Conservation (phyloP, 2,113 vertebrate genomes). For the Uropsilus gracilis region DNA sequence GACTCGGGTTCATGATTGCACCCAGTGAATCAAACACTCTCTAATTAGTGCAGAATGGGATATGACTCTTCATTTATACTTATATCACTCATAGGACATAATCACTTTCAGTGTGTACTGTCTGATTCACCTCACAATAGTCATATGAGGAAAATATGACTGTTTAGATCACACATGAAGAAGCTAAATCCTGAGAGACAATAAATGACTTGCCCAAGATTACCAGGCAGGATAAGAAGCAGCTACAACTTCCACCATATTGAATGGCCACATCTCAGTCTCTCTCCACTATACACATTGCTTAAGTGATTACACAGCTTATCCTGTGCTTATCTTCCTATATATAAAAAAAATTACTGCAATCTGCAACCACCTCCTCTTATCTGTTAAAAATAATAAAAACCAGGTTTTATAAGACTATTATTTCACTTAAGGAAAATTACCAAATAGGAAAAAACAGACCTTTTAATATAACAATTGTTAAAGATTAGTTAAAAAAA, state of each 20-base stretch:
- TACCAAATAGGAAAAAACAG: conserved; percentile 41
- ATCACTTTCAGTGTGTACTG: no score
- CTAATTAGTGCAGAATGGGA: background rate
- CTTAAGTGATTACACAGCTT: background rate
- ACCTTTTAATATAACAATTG: conserved; percentile 23
- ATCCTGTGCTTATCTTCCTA: background rate
- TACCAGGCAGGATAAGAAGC: background rate
- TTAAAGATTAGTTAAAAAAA: conserved; percentile 8
- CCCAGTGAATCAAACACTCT: background rate
- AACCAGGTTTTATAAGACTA: background rate
- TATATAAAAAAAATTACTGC: background rate
- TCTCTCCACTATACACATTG: background rate
- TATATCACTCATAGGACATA: background rate
- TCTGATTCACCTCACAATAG: background rate
- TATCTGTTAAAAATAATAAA: background rate
- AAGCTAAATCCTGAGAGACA: background rate
- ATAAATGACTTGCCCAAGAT: background rate
- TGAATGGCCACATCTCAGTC: accelerated
- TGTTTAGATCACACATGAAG: background rate
- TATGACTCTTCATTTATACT: background rate
- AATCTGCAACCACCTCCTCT: background rate
- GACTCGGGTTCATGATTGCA: background rate
- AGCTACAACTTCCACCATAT: background rate
- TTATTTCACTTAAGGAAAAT: background rate
- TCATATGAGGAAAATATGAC: background rate